Evolutionary conservation across 2,113 vertebrate species (phyloP).

Genomic region (Dicerorhinus sumatrensis): DNA sequence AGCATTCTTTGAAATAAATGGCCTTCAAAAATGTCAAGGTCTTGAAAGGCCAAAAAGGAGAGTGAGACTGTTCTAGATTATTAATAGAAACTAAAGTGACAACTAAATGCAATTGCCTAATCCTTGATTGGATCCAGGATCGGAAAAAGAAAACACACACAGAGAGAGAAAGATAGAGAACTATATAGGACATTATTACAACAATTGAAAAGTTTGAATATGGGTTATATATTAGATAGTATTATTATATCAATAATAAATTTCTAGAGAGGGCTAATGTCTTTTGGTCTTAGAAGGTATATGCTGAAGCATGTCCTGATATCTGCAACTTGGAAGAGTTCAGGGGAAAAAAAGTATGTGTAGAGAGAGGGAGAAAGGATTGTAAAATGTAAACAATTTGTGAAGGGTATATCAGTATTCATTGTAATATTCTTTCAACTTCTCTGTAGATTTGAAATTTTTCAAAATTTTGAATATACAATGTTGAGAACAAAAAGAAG

Average conservation of each 20-base stretch:
- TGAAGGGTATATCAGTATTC: not conserved
- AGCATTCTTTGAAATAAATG: not conserved
- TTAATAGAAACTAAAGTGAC: not conserved
- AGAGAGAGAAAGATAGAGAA: not conserved
- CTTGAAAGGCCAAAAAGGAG: not conserved
- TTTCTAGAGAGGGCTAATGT: not conserved
- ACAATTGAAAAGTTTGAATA: not conserved
- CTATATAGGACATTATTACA: not conserved
- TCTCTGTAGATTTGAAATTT: not conserved
- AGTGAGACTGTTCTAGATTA: not conserved
- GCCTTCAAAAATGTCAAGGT: not conserved
- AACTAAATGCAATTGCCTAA: not conserved
- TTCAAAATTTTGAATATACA: not conserved
- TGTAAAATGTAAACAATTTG: not conserved
- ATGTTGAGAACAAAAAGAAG: not conserved
- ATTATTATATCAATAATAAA: not conserved
- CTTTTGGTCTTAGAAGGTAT: not conserved
- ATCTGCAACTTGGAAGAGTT: not conserved
- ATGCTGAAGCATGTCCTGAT: not conserved
- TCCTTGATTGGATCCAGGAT: not conserved
- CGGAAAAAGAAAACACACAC: not conserved
- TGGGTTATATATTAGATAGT: not conserved
- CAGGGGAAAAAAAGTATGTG: not conserved
- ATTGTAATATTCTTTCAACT: not conserved
- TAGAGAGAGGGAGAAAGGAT: not conserved